Evolutionary conservation across 2,888 invertebrate genomes (phyloP), one percentile per base, ranked within the genome.

Genomic region (Agrotis exclamationis): DNA sequence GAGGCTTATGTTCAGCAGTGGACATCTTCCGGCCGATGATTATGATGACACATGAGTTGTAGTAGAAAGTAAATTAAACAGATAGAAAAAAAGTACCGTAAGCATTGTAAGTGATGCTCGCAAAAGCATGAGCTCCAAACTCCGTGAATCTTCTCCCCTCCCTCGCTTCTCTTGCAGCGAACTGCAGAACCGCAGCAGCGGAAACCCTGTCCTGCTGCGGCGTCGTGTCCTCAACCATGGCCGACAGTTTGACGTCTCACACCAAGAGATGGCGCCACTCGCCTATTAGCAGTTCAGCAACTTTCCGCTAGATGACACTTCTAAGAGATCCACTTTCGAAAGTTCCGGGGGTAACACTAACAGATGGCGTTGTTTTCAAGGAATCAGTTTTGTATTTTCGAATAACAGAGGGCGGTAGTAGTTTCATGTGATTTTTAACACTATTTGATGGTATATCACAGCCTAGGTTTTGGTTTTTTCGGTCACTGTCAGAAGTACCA

Each of bases 101-200:
- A 72, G 92, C 88, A 86, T 95, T 95, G 63, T 94, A 96, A 13
- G 93, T 92, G 85, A 96, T 91, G 89, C 93, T 93, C 0, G 96
- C 95, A 77, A 94, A 94, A 2, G 96, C 95, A 47, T 96, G 96
- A 0, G 96, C 95, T 0, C 94, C 95, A 48, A 95, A 96, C 76
- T 96, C 96, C 0, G 95, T 88, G 50, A 93, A 90, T 33, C 96
- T 86, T 6, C 96, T 80, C 0, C 96, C 96, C 74, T 96, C 95
- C 45, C 95, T 84, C 28, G 95, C 94, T 80, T 96, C 96, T 63
- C 95, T 88, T 1, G 96, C 96, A 14, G 96, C 96, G 60, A 93
- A 93, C 79, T 96, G 95, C 3, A 96, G 86, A 7, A 96, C 94
- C 0, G 96, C 96, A 6, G 96, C 94, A 3, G 96, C 96, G 0